Conservation (phyloP, 2,888 invertebrate species). For the Melanostoma mellinum region DNA sequence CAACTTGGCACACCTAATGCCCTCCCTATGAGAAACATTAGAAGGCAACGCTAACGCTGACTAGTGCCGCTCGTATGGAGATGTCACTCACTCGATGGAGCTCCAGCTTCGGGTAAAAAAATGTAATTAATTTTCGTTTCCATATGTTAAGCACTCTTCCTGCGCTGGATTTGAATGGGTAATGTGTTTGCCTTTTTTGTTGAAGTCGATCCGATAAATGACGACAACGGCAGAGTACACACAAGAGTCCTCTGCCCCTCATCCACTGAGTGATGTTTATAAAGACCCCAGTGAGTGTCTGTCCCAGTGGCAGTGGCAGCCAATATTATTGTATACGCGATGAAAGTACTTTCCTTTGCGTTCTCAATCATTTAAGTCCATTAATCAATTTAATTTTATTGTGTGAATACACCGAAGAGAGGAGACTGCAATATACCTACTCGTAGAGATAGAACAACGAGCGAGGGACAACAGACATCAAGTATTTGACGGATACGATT, state of each 20-base stretch:
- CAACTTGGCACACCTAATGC: conserved; percentile 38
- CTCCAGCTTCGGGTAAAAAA: conserved; percentile 12
- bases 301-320: conserved; percentile 39
- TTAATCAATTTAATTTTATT: conserved; percentile 80
- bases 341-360: conserved; percentile 72
- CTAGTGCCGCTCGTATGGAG: conserved; percentile 18
- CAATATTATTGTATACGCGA: conserved; percentile 32
- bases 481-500: conserved; percentile 29
- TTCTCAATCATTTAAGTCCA: conserved; percentile 81
- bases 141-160: conserved; percentile 41
- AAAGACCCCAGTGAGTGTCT: conserved; percentile 27
- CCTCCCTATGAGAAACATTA: conserved; percentile 5
- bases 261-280: neutral
- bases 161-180: conserved; percentile 13
- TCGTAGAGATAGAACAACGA: conserved; percentile 18
- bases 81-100: conserved; percentile 56
- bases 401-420: conserved; percentile 44
- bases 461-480: conserved; percentile 50
- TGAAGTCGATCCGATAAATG: conserved; percentile 13
- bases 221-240: neutral
- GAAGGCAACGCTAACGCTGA: neutral
- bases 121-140: conserved; percentile 57
- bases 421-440: conserved; percentile 4
- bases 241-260: too few relatives aligned
- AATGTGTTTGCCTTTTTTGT: conserved; percentile 16